Conservation (phyloP, 1,140 invertebrate species). For the Hesperophylax magnus region DNA sequence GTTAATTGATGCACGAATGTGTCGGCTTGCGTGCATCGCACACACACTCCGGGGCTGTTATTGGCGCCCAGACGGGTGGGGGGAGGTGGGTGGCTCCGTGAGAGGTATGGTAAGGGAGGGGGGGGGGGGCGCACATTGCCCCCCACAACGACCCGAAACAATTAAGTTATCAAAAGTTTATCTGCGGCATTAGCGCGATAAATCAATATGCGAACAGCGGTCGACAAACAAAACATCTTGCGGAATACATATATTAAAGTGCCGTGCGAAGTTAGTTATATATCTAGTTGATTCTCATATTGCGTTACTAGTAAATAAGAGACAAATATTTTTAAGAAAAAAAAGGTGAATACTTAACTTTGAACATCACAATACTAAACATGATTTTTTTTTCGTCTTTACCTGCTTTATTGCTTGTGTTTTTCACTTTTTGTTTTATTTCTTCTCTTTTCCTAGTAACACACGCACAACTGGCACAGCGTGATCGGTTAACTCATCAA, state of each 20-base stretch:
- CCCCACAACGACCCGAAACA: conserved; percentile 49
- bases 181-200: conserved; percentile 54
- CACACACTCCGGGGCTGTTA: background rate
- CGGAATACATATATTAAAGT: background rate
- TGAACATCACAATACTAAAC: too few species aligned
- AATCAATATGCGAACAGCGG: conserved; percentile 53
- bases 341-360: too few species aligned
- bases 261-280: background rate
- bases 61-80: background rate
- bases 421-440: too few species aligned
- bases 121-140: conserved; percentile 28
- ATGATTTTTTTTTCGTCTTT: too few species aligned
- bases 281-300: too few species aligned
- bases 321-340: too few species aligned
- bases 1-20: background rate
- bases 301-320: too few species aligned
- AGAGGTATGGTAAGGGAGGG: background rate
- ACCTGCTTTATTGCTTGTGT: too few species aligned
- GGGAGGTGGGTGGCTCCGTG: background rate
- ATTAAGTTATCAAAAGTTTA: conserved; percentile 59
- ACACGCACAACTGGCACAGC: too few species aligned
- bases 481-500: too few species aligned
- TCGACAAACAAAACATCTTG: conserved; percentile 4
- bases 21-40: background rate
- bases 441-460: too few species aligned